These are phyloP conservation scores for Montipora cactus DNA, from an alignment of 64 coral and sea anemone species.

Conservation along the genomic window DNA sequence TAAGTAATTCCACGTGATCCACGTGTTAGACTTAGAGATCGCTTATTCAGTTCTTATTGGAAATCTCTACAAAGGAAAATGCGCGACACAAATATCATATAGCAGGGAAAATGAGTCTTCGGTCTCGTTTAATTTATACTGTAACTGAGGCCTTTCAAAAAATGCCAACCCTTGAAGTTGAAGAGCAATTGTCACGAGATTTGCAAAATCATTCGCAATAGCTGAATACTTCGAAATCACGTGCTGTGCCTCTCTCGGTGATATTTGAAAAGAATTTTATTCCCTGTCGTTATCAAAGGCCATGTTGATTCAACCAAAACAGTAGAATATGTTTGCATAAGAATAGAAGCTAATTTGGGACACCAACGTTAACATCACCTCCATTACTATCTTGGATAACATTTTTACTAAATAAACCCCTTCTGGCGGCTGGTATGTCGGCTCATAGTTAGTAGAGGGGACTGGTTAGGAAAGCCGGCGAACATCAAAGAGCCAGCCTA, in stretches of 20 bases:
- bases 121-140: neutral
- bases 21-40: neutral
- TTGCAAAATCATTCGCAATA: neutral
- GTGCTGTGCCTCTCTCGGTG: neutral
- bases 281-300: neutral
- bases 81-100: neutral
- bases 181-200: neutral
- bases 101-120: neutral
- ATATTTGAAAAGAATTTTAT: neutral
- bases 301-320: neutral
- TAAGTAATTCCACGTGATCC: neutral
- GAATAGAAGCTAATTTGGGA: too few species aligned
- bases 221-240: neutral
- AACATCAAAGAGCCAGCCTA: too few species aligned
- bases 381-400: too few species aligned
- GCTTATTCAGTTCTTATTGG: neutral
- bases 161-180: neutral
- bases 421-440: too few species aligned
- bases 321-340: neutral
- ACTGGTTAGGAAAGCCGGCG: too few species aligned
- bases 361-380: too few species aligned
- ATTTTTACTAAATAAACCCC: too few species aligned
- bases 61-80: neutral
- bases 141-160: neutral
- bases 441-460: too few species aligned